phyloP scores from a whole-genome alignment of 2,888 invertebrate genomes.

The Salticus scenicus region DNA sequence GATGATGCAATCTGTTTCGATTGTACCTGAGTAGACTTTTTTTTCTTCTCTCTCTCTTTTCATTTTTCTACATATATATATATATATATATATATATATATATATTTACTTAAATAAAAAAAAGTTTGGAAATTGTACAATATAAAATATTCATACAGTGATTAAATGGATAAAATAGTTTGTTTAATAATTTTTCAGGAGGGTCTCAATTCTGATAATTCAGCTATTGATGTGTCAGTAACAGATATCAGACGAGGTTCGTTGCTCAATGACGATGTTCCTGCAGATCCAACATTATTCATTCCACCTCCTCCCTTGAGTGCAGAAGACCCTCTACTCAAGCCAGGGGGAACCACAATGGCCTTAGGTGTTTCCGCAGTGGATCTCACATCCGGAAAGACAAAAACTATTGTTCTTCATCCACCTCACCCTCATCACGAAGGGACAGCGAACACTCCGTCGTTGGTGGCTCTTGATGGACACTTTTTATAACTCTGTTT shows the following conservation, averaged over 20 bases:
- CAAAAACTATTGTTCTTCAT: slow-evolving; percentile 64
- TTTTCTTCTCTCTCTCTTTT: too few relatives aligned
- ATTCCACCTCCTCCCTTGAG: slow-evolving; percentile 51
- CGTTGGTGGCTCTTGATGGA: slow-evolving; percentile 58
- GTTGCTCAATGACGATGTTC: slow-evolving; percentile 46
- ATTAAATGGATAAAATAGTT: too few relatives aligned
- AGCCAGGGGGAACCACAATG: slow-evolving; percentile 56
- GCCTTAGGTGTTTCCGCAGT: slow-evolving; percentile 64
- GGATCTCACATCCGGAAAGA: slow-evolving; percentile 62
- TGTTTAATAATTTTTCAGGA: slow-evolving; percentile 51
- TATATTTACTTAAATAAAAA: too few relatives aligned
- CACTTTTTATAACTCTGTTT: slow-evolving; percentile 69
- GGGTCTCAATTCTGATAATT: slow-evolving; percentile 29
- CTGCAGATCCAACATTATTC: slow-evolving; percentile 44
- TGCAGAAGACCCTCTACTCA: slow-evolving; percentile 51
- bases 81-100: too few relatives aligned
- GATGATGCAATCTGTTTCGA: too few relatives aligned
- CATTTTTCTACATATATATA: too few relatives aligned
- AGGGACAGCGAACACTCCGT: slow-evolving; percentile 32
- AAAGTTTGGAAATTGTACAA: too few relatives aligned
- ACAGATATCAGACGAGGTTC: slow-evolving; percentile 43
- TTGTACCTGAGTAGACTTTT: too few relatives aligned
- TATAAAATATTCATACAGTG: too few relatives aligned
- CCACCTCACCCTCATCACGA: slow-evolving; percentile 48
- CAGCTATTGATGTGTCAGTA: slow-evolving; percentile 23